These are phyloP conservation scores for Sphenopsis melanotis DNA, from an alignment of 2,797 vertebrate species.

Conservation along the genomic window DNA sequence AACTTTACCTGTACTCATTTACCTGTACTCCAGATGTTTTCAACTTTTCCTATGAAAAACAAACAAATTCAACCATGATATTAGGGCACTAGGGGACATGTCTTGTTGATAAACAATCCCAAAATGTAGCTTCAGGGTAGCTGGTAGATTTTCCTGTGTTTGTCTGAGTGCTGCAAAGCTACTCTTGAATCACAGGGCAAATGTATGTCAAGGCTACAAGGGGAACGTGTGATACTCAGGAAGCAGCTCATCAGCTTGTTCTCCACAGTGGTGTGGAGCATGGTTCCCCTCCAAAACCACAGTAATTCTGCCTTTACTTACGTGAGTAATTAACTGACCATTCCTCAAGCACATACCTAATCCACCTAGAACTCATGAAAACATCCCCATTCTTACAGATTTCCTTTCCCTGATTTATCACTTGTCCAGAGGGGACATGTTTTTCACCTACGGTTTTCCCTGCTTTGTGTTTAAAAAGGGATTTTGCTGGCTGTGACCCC, in stretches of 20 bases:
- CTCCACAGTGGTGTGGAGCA: neutral
- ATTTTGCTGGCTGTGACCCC: neutral
- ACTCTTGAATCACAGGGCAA: neutral
- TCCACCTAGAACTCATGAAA: neutral
- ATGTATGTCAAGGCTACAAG: neutral
- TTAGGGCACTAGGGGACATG: neutral
- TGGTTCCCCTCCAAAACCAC: neutral
- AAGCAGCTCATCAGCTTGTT: neutral
- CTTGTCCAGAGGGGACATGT: rapidly evolving
- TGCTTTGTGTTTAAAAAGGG: neutral
- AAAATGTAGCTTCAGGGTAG: neutral
- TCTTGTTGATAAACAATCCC: neutral
- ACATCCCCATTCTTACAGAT: neutral
- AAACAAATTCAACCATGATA: neutral
- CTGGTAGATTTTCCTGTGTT: neutral
- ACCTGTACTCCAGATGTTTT: neutral
- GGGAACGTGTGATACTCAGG: neutral
- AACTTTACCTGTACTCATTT: neutral
- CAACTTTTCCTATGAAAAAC: neutral
- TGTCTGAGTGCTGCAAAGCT: neutral
- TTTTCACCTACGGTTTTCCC: neutral
- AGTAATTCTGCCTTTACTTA: neutral
- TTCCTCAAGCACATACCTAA: neutral
- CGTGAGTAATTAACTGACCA: neutral
- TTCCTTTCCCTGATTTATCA: neutral